These are phyloP conservation scores for Ichneumoninae sp. DNA, from an alignment of 2,888 invertebrate genomes.

Conservation along the genomic window DNA sequence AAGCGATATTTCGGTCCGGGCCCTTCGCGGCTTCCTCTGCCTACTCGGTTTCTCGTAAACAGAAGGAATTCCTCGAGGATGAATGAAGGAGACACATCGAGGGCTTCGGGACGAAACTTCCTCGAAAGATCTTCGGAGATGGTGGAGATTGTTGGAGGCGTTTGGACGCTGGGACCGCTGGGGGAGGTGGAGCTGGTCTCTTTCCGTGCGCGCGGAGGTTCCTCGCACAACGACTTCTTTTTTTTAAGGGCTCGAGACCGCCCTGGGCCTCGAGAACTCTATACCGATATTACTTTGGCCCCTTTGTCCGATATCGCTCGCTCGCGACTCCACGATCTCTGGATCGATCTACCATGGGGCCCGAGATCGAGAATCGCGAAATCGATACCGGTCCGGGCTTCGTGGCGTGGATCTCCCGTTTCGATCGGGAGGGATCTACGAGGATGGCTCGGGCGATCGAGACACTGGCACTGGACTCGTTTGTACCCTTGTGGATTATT, in stretches of 20 bases:
- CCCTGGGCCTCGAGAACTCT: slow-evolving; percentile 43
- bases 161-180: slow-evolving; percentile 52
- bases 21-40: slow-evolving; percentile 70
- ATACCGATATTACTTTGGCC: slow-evolving; percentile 32
- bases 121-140: slow-evolving; percentile 54
- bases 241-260: slow-evolving; percentile 40
- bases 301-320: slow-evolving; percentile 55
- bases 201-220: background rate
- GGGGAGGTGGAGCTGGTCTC: slow-evolving; percentile 16
- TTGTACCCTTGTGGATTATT: background rate
- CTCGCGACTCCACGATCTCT: slow-evolving; percentile 51
- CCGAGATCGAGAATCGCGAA: slow-evolving; percentile 52
- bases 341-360: slow-evolving; percentile 49
- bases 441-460: background rate
- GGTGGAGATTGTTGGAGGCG: slow-evolving; percentile 5
- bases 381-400: slow-evolving; percentile 58
- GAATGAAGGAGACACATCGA: slow-evolving; percentile 76
- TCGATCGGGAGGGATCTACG: background rate
- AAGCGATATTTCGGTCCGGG: slow-evolving; percentile 30
- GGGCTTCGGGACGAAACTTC: slow-evolving; percentile 35
- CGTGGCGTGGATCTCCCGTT: slow-evolving; percentile 19
- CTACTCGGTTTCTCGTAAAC: slow-evolving; percentile 74
- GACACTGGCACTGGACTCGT: background rate
- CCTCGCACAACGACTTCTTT: background rate
- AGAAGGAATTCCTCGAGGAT: slow-evolving; percentile 81